Evolutionary conservation across 2,888 invertebrate species (phyloP).

Genomic region (Drosophila villosipedis): DNA sequence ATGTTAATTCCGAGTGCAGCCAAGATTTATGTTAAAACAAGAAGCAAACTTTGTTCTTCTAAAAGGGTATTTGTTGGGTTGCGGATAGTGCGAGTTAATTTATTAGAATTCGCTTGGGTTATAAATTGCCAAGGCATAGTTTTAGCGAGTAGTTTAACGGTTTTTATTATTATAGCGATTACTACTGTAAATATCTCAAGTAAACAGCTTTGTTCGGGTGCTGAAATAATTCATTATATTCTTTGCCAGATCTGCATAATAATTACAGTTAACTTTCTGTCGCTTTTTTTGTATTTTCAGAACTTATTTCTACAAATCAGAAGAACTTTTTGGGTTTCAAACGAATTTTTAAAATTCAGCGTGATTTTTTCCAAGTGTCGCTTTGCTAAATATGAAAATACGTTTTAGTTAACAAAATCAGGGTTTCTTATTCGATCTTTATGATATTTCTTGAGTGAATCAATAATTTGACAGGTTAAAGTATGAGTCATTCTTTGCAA

Average conservation of each 20-base stretch:
- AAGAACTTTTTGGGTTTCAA: too few species aligned
- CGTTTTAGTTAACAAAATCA: not conserved
- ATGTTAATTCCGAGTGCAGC: slow-evolving; percentile 24
- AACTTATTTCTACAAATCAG: not conserved
- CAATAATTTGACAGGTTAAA: not conserved
- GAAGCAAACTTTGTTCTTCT: slow-evolving; percentile 35
- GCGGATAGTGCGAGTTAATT: slow-evolving; percentile 18
- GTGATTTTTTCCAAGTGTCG: too few species aligned
- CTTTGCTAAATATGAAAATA: too few species aligned
- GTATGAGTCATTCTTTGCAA: rapidly evolving
- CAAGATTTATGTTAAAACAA: slow-evolving; percentile 32
- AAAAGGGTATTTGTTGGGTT: slow-evolving; percentile 17
- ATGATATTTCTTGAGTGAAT: not conserved
- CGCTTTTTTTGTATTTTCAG: not conserved
- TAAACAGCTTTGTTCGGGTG: not conserved
- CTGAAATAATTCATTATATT: not conserved
- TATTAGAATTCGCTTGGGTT: slow-evolving; percentile 12
- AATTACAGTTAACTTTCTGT: not conserved
- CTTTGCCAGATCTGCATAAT: not conserved
- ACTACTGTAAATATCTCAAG: not conserved
- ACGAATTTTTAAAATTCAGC: too few species aligned
- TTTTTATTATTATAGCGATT: not conserved
- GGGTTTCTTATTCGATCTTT: not conserved
- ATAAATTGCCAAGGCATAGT: not conserved
- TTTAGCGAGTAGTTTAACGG: not conserved